These are phyloP conservation scores for Steinernema scapterisci DNA, from an alignment of 2,888 invertebrate genomes.

Conservation along the genomic window DNA sequence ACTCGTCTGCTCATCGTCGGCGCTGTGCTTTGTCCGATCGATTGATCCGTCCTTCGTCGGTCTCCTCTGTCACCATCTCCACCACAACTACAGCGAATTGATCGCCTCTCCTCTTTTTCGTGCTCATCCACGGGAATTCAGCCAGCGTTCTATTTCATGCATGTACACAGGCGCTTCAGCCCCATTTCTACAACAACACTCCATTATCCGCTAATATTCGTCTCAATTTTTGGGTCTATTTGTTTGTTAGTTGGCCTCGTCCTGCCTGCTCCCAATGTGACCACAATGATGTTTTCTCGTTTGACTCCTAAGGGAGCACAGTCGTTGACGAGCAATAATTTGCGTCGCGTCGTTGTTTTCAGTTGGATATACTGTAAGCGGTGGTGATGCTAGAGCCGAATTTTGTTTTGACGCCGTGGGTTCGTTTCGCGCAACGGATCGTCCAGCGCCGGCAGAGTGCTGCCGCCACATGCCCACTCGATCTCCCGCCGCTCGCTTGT, in stretches of 20 bases:
- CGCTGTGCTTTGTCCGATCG: conserved; percentile 6
- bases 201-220: too few species aligned
- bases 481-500: too few species aligned
- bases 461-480: background rate
- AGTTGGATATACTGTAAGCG: background rate
- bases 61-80: conserved; percentile 29
- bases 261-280: background rate
- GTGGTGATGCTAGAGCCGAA: too few species aligned
- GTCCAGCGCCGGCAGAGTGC: background rate
- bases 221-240: background rate
- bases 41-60: conserved; percentile 31
- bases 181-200: too few species aligned
- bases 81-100: conserved; percentile 28
- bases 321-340: conserved; percentile 11
- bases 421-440: too few species aligned
- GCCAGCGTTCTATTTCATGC: background rate
- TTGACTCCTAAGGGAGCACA: conserved; percentile 15
- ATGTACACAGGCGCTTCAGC: background rate
- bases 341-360: background rate
- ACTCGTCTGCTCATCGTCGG: conserved; percentile 16
- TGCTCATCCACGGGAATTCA: background rate
- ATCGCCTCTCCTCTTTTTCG: conserved; percentile 10
- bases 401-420: too few species aligned
- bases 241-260: background rate
- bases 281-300: conserved; percentile 1